phyloP scores from a whole-genome alignment of 2,797 vertebrate species.

The Falco naumanni region DNA sequence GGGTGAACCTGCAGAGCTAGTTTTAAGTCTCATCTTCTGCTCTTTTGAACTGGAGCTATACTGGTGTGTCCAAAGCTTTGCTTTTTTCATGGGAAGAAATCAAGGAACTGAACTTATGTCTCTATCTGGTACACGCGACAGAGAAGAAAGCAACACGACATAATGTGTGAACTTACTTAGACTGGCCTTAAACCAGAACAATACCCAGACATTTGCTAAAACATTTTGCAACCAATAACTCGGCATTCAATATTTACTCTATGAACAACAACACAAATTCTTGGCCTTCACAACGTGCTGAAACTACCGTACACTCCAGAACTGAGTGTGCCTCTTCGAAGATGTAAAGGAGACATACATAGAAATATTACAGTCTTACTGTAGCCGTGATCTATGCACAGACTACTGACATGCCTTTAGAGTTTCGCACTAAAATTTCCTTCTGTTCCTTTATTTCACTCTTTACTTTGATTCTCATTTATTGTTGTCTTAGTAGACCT shows the following conservation, averaged over 20 bases:
- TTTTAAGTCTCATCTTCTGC: not conserved
- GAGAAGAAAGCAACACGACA: not conserved
- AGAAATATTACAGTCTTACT: not conserved
- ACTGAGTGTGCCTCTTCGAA: not conserved
- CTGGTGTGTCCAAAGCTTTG: not conserved
- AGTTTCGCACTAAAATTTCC: not conserved
- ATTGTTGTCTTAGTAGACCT: not conserved
- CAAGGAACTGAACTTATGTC: not conserved
- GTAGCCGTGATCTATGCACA: not conserved
- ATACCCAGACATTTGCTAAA: not conserved
- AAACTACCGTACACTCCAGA: not conserved
- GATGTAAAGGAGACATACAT: not conserved
- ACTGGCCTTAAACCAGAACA: not conserved
- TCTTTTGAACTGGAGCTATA: not conserved
- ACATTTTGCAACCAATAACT: not conserved
- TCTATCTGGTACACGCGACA: not conserved
- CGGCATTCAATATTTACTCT: not conserved
- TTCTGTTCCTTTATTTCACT: not conserved
- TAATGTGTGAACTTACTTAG: not conserved
- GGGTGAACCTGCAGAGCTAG: not conserved
- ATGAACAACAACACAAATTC: not conserved
- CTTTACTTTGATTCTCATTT: not conserved
- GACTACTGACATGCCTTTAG: not conserved
- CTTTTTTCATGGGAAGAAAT: not conserved
- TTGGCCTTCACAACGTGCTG: not conserved